Evolutionary conservation across 2,888 invertebrate species (phyloP), one percentile per base, ranked within the genome.

Genomic region (Vannuccia rotundouncinata): DNA sequence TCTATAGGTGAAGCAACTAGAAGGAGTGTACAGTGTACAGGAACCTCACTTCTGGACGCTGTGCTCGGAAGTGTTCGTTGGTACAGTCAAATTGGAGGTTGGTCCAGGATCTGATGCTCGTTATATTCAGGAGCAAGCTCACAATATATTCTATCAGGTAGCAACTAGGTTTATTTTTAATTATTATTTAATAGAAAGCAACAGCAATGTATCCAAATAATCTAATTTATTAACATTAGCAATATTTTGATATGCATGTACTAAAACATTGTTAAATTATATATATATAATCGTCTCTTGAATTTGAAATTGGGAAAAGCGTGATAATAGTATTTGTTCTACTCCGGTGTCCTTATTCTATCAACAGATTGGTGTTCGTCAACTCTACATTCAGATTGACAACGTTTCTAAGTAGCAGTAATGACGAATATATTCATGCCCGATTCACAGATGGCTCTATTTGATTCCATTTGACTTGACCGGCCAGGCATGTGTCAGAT

Each of bases 1-100:
- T 78, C 66, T 83, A 17, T 81, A 89, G 84, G 88, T 89, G 31
- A 93, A 93, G 75, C 90, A 95, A 82, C 88, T 97, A 80, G 94
- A 95, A 10, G 97, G 96, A 1, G 96, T 97, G 25, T 94, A 95
- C 87, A 94, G 95, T 81, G 94, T 97, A 13, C 95, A 96, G 86
- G 96, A 98, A 85, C 95, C 95, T 0, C 97, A 97, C 87, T 97
- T 98, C 89, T 98, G 97, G 97, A 98, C 97, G 17, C 90, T 98
- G 82, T 96, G 96, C 88, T 95, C 94, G 86, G 95, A 95, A 84
- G 92, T 93, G 81, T 95, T 92, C 87, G 92, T 96, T 0, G 97
- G 97, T 83, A 94, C 94, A 83, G 89, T 98, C 79, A 98, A 97
- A 89, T 89, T 98, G 79, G 97, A 97, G 89, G 96, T 97, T n/a